Conservation (phyloP, 2,113 vertebrate species). For the Sigmodon hispidus region DNA sequence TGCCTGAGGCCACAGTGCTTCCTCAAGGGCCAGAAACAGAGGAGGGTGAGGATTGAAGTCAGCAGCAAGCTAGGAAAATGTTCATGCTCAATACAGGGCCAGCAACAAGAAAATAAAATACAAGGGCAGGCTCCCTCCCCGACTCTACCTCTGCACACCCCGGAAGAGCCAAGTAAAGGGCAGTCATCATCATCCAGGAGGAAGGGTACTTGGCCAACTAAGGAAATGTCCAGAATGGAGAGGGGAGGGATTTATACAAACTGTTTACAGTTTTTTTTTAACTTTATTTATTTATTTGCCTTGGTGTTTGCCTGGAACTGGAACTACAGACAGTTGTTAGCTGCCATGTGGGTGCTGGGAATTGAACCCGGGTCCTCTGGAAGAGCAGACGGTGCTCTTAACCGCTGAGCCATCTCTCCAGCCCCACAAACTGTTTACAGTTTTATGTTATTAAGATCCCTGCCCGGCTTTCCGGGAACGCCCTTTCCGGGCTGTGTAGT, state of each 20-base stretch:
- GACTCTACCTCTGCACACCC: background rate
- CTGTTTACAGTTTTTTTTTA: too few relatives aligned
- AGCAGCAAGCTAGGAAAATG: background rate
- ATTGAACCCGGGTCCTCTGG: too few relatives aligned
- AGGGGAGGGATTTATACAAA: background rate
- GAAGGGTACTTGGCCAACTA: background rate
- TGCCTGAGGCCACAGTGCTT: background rate
- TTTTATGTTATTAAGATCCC: background rate
- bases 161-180: background rate
- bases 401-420: too few relatives aligned
- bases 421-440: too few relatives aligned
- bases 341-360: too few relatives aligned
- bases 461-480: background rate
- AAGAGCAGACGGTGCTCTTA: too few relatives aligned
- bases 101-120: background rate
- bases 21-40: background rate
- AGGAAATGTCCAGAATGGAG: background rate
- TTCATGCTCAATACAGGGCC: background rate
- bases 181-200: rapidly evolving
- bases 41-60: background rate
- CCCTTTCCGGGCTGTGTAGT: rapidly evolving
- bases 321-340: too few relatives aligned
- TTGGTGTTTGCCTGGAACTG: too few relatives aligned
- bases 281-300: too few relatives aligned
- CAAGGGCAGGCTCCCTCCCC: background rate